Evolutionary conservation across 2,888 invertebrate genomes (phyloP), one percentile per base, ranked within the genome.

Genomic region (Stenodera caucasica): DNA sequence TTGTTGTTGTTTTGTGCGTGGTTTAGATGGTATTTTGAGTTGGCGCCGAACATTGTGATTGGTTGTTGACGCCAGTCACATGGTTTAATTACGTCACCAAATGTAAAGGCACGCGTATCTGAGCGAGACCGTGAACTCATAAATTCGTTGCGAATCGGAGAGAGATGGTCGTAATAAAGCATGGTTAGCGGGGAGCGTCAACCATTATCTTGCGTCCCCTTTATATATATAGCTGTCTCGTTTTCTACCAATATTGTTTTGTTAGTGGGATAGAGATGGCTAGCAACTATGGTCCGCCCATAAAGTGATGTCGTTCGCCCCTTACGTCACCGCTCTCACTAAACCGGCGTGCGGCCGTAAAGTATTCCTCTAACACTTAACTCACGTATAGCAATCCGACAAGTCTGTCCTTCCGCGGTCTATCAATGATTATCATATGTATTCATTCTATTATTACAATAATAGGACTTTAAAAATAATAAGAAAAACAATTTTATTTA

Each of bases 131-230:
- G 77, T 77, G 77, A 75, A 75, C 78, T 76, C 80, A 79, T 81
- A 81, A 81, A 81, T 81, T 21, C 75, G 75, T 73, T 77, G 78
- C 75, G 80, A 79, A 78, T 77, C 80, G 80, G 80, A 81, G 81
- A 80, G 81, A 80, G 81, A 80, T 77, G 78, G 74, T 74, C 81
- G n/a, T n/a, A n/a, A 81, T 81, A 81, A 81, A 81, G 81, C 80
- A 81, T 80, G 80, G 79, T 80, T 81, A 80, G 81, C 79, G 80
- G 80, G 80, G 80, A 80, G 80, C 79, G 80, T 80, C 81, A 80
- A 81, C 81, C 81, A 81, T 81, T 81, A 81, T 81, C 80, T 79
- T 76, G 79, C 77, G 75, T 77, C 78, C 78, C 78, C 74, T 70
- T 69, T 70, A 63, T 15, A 40, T 18, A 11, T 3, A 58, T 61